These are phyloP conservation scores for Allophyes oxyacanthae DNA, from an alignment of 2,888 invertebrate genomes.

Conservation along the genomic window DNA sequence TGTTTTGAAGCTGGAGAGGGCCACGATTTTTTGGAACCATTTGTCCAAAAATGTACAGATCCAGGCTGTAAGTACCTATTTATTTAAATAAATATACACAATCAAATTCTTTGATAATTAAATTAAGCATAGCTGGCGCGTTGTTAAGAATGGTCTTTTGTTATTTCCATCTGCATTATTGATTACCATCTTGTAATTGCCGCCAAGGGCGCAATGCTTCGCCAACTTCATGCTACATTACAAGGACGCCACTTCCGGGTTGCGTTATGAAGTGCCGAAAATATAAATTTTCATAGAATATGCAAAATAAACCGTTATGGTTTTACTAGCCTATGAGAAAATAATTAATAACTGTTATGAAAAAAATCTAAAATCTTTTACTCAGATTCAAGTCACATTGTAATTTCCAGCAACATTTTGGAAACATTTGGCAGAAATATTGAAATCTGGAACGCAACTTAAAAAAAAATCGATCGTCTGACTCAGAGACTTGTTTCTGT, in stretches of 20 bases:
- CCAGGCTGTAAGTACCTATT: slow-evolving; percentile 92
- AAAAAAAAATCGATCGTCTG: slow-evolving; percentile 63
- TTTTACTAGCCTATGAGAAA: no score
- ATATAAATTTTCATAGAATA: no score
- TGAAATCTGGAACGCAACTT: slow-evolving; percentile 53
- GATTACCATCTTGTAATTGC: slow-evolving; percentile 64
- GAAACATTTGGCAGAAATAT: not conserved
- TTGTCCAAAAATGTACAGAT: slow-evolving; percentile 94
- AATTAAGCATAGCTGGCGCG: slow-evolving; percentile 47
- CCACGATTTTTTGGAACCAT: slow-evolving; percentile 93
- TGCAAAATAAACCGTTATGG: no score
- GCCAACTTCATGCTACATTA: slow-evolving; percentile 47
- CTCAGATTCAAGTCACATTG: no score
- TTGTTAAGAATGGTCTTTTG: slow-evolving; percentile 22
- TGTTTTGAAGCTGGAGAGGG: slow-evolving; percentile 94
- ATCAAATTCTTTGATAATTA: slow-evolving; percentile 32
- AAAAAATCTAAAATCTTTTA: no score
- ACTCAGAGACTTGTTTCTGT: slow-evolving; percentile 63
- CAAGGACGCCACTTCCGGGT: slow-evolving; percentile 26
- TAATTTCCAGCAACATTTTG: no score
- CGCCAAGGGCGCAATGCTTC: slow-evolving; percentile 55
- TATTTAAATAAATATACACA: not conserved
- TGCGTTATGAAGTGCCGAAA: slow-evolving; percentile 17
- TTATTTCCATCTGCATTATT: slow-evolving; percentile 55
- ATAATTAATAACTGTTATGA: no score